These are phyloP conservation scores for Copidosoma floridanum DNA, from an alignment of 1,140 invertebrate genomes.

Conservation along the genomic window DNA sequence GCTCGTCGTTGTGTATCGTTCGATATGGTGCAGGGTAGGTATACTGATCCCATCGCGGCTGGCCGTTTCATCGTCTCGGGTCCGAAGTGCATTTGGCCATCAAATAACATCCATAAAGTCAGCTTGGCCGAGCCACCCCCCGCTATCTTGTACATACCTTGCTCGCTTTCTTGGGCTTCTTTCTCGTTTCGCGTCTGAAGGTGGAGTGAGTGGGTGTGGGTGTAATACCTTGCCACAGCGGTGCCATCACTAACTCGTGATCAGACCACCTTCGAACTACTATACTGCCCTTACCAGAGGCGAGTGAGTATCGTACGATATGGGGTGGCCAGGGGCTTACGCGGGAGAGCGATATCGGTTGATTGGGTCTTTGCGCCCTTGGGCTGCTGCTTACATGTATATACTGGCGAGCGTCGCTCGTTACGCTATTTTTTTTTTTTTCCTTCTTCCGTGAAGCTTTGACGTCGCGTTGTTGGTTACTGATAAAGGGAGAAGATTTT, in stretches of 20 bases:
- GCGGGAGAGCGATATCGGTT: constrained; percentile 54
- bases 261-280: constrained; percentile 49
- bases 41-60: too few relatives aligned
- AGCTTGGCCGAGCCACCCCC: constrained; percentile 57
- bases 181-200: too few relatives aligned
- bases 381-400: too few relatives aligned
- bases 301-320: too few relatives aligned
- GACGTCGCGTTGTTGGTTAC: too few relatives aligned
- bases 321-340: constrained; percentile 53
- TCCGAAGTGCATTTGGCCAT: constrained; percentile 57
- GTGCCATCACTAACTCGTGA: constrained; percentile 56
- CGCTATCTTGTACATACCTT: constrained; percentile 54
- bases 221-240: constrained; percentile 29
- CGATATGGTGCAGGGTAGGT: not conserved
- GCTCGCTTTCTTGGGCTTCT: constrained; percentile 40
- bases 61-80: constrained; percentile 24
- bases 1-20: too few relatives aligned
- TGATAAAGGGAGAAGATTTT: too few relatives aligned
- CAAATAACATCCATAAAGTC: constrained; percentile 58
- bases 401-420: too few relatives aligned
- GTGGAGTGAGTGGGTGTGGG: too few relatives aligned
- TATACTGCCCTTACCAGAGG: too few relatives aligned
- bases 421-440: too few relatives aligned
- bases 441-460: too few relatives aligned
- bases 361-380: constrained; percentile 44